Evolutionary conservation across 2,888 invertebrate species (phyloP), one percentile per base, ranked within the genome.

Genomic region (Lochmaea crataegi): DNA sequence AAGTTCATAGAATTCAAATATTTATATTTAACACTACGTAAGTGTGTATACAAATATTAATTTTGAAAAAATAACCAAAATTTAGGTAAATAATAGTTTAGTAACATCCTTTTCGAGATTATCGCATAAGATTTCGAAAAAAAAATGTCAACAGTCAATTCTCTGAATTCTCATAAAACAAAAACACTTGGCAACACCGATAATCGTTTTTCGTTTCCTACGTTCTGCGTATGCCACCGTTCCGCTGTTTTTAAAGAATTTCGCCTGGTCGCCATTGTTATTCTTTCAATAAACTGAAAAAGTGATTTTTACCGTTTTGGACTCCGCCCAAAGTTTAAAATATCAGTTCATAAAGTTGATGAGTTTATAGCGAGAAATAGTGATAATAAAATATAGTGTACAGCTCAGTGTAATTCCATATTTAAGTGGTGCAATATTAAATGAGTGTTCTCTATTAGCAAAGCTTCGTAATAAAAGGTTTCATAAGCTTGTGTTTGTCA

Each of bases 381-480:
- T 77, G 73, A 64, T 65, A 51, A 58, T 58, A 57, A 72, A 73
- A 75, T 70, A 65, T 42, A 70, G 72, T 71, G 74, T 32, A 75
- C 51, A 42, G 63, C 16, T 80, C 75, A 77, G 76, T 75, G 84
- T 80, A 83, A 84, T 82, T 81, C 80, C 81, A 81, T 81, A 76
- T 80, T 78, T 79, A 83, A 83, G 85, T 86, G 86, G 86, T 85
- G 86, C 85, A 86, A 86, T 85, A 85, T 86, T 86, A 84, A 83
- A 83, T 82, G 84, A 65, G 71, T 83, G 78, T 82, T 81, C 76
- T 78, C 79, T 80, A 76, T 79, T 81, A 77, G 81, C 77, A 75
- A n/a, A 73, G 78, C 75, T 74, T 80, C 76, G 70, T 72, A 81
- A 79, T 80, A 78, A 80, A 80, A 80, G 82, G 83, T 85, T 85